A percentile compares a stretch with the other conserved stretches of the same genome.
Evolutionary conservation across 2,888 invertebrate species (phyloP).

Genomic region (Laothoe populi): DNA sequence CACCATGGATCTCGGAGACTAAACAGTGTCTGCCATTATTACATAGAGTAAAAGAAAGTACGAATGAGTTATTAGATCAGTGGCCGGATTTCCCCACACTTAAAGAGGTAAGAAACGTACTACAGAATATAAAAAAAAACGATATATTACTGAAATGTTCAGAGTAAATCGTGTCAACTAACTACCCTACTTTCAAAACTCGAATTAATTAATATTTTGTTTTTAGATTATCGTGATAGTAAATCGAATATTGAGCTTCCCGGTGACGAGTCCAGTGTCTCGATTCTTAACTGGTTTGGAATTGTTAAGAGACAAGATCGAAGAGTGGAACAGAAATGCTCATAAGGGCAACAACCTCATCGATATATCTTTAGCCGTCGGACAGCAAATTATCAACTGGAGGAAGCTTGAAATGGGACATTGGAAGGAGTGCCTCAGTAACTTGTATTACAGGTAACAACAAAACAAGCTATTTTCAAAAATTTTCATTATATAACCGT

Average conservation of each 20-base stretch:
- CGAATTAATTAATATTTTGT: conserved; percentile 28
- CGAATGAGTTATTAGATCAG: conserved; percentile 87
- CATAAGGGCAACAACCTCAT: conserved; percentile 93
- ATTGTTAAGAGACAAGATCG: conserved; percentile 91
- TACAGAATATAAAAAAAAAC: neutral
- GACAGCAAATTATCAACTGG: conserved; percentile 94
- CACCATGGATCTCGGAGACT: conserved; percentile 92
- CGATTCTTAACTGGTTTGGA: conserved; percentile 96
- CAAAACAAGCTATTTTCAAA: neutral
- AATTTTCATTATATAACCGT: no score
- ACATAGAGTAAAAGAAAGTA: conserved; percentile 85
- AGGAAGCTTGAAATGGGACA: conserved; percentile 94
- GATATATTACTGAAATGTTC: no score
- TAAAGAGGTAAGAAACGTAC: conserved; percentile 85
- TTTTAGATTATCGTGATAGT: conserved; percentile 87
- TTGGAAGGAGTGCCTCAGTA: conserved; percentile 93
- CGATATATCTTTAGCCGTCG: conserved; percentile 89
- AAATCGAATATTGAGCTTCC: conserved; percentile 87
- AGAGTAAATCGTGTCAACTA: no score
- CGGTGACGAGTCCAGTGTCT: conserved; percentile 92
- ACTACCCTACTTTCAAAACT: no score
- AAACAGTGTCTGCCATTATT: conserved; percentile 89
- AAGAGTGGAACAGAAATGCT: conserved; percentile 97
- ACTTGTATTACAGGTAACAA: conserved; percentile 85
- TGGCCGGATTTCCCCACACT: conserved; percentile 97